Evolutionary conservation across 1,140 invertebrate genomes (phyloP).

Genomic region (Melipona quadrifasciata): DNA sequence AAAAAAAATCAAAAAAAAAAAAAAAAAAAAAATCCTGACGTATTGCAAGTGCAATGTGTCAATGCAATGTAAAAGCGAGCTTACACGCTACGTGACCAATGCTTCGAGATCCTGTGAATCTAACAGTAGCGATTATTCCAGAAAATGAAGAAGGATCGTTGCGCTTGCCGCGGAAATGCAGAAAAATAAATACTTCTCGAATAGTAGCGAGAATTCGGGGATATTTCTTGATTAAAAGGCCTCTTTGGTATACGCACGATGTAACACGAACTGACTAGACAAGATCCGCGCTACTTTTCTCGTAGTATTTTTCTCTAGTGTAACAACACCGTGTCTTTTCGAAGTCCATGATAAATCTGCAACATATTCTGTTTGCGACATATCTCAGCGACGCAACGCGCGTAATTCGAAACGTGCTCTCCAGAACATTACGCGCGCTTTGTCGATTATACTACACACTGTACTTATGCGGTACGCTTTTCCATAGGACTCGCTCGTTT

Average conservation of each 20-base stretch:
- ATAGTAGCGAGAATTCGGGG: conserved; percentile 15
- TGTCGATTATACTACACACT: neutral
- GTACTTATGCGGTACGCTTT: no score
- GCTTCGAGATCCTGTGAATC: neutral
- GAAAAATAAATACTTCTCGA: neutral
- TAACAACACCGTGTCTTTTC: neutral
- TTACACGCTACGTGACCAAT: neutral
- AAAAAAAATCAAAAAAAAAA: no score
- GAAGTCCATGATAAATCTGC: neutral
- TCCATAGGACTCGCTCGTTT: no score
- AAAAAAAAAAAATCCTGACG: no score
- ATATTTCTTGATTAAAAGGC: conserved; percentile 16
- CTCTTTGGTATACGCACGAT: conserved; percentile 7
- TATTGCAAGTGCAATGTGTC: conserved; percentile 6
- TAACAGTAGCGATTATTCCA: neutral
- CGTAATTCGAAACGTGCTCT: neutral
- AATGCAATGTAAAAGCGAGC: neutral
- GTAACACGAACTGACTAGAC: conserved; percentile 53
- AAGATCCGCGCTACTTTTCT: conserved; percentile 1
- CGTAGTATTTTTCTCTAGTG: no score
- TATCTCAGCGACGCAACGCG: neutral
- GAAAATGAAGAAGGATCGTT: neutral
- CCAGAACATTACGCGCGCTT: neutral
- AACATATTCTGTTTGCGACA: neutral
- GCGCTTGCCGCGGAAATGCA: neutral